Base-by-base conservation (phyloP, 2,888 invertebrate genomes). In the Drosophila prolongata region DNA sequence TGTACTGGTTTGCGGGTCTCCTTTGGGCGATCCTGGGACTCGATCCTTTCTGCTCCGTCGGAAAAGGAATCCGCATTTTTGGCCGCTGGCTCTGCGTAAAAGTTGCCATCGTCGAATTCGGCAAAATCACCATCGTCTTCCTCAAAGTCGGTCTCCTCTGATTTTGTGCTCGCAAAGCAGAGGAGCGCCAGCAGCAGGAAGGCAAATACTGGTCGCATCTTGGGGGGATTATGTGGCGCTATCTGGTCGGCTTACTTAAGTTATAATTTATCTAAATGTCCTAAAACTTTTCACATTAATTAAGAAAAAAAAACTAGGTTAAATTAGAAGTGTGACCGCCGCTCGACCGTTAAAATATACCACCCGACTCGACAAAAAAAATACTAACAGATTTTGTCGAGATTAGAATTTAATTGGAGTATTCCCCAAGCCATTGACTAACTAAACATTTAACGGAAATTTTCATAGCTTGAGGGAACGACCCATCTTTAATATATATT, bases 41-140 rank as follows among this genome's bases (percentile, higher is more conserved):
- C 73, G 10, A 40, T 50, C 24, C 47, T 64, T 5, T 53, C 77
- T 14, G 34, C 64, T 30, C 44, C 40, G 10, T 47, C 44, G 35
- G 54, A 49, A 1, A 55, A 47, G 6, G 71, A 69, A 6, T 80
- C 76, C 38, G 70, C 71, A 61, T 79, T 80, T 54, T 80, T 86
- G 6, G 79, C 52, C 10, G 71, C 75, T 19, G 65, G 73, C 19
- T 60, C 75, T 2, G 78, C 75, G 54, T 82, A 85, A 55, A 73
- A 84, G 42, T 44, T 79, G 44, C 80, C 74, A 30, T 85, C 87
- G 79, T 96, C 96, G 47, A 95, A 95, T 88, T 98, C 98, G 0
- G 98, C 98, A 93, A 98, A 98, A 88, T 98, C 98, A 93, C 97
- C 97, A 86, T 98, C 97, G 40, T 78, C 80, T 30, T 54, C 52